Percentiles rank a stretch among this genome's conserved stretches.
These are phyloP conservation scores for Pterostichus niger DNA, from an alignment of 2,888 invertebrate genomes.

Conservation along the genomic window DNA sequence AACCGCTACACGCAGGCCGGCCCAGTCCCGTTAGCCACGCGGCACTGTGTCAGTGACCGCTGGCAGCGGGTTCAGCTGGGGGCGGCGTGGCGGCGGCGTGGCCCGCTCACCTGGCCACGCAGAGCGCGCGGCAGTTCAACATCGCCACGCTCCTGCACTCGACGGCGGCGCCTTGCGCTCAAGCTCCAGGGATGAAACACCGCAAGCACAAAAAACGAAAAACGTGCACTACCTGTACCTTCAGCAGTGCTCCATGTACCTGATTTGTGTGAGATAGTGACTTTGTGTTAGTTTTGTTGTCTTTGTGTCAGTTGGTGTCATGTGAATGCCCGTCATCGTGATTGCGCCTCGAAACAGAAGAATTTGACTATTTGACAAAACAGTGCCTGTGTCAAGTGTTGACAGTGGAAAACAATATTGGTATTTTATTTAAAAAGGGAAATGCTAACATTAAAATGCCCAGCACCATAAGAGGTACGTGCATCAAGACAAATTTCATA, in stretches of 20 bases:
- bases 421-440: slow-evolving; percentile 47
- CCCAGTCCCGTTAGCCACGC: slow-evolving; percentile 63
- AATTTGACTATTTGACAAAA: slow-evolving; percentile 64
- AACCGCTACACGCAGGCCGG: slow-evolving; percentile 56
- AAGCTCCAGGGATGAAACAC: slow-evolving; percentile 48
- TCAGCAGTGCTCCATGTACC: slow-evolving; percentile 13
- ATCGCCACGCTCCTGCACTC: slow-evolving; percentile 26
- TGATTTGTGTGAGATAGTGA: neutral
- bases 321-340: neutral
- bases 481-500: neutral
- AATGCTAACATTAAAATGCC: slow-evolving; percentile 74
- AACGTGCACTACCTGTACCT: neutral
- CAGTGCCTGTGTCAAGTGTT: slow-evolving; percentile 40
- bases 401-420: slow-evolving; percentile 62
- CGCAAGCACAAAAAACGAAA: slow-evolving; percentile 51
- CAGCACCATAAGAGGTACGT: slow-evolving; percentile 78
- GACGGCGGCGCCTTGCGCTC: slow-evolving; percentile 34
- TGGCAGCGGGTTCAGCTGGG: slow-evolving; percentile 60
- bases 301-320: neutral
- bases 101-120: slow-evolving; percentile 56
- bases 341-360: neutral
- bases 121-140: slow-evolving; percentile 47
- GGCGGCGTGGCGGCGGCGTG: slow-evolving; percentile 29
- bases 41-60: slow-evolving; percentile 66
- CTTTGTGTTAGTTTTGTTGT: neutral